Base-by-base conservation (phyloP, 2,797 vertebrate species). In the Argyrosomus regius region DNA sequence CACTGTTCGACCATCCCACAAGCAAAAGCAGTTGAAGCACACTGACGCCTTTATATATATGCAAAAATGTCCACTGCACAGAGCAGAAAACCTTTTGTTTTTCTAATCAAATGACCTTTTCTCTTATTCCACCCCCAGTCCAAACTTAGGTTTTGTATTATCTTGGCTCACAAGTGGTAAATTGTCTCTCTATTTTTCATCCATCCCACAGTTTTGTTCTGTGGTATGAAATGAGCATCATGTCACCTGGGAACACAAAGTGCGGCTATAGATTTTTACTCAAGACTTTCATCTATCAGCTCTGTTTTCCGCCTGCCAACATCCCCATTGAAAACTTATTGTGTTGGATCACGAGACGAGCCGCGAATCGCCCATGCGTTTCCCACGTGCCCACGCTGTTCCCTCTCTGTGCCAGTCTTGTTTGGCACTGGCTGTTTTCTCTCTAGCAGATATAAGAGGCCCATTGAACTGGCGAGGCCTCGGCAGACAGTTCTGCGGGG, bases 321-420 rank as follows among this genome's bases (percentile, higher is more conserved):
- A 65, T 50, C 45, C 52, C 77, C 43, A 12, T 77, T 87, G 72
- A 56, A 73, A 86, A 77, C 49, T 3, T 43, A 87, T 89, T 90
- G 87, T 93, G 83, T 76, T 8, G 65, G 80, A 89, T 91, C 91
- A 93, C 91, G 77, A 88, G 89, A 87, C 35, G 54, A 73, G 89
- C 79, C 13, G 41, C 28, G 8, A 35, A 60, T 78, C 49, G 79
- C 91, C 92, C 91, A 75, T 89, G 89, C 88, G 84, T 93, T 92
- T 93, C 91, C 90, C 92, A 93, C 88, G 85, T 93, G 91, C 92
- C 92, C 90, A 94, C 91, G 20, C 86, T 78, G 83, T 72, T 87
- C 80, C 68, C 71, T 45, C 63, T 90, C 84, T 90, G 87, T 92
- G 91, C 89, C 91, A 88, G 89, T 84, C 89, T 89, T 92, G 90